Evolutionary conservation across 2,888 invertebrate species (phyloP).

Genomic region (Lottia scabra): DNA sequence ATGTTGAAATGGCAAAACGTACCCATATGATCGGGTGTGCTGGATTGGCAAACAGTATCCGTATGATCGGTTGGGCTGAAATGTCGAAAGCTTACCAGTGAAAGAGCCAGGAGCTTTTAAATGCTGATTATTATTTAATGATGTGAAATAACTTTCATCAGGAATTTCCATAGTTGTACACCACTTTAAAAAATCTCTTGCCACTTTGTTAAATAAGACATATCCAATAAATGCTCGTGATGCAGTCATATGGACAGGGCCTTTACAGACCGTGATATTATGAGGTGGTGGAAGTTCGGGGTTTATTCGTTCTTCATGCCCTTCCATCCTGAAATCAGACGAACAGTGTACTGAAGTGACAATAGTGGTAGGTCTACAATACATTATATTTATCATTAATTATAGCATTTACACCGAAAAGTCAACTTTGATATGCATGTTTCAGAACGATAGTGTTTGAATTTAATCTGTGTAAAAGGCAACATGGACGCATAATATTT

Average conservation of each 20-base stretch:
- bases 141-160: constrained; percentile 55
- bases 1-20: too few species aligned
- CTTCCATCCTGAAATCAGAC: neutral
- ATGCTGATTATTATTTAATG: constrained; percentile 51
- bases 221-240: constrained; percentile 48
- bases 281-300: neutral
- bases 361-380: too few species aligned
- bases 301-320: too few species aligned
- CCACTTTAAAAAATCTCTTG: constrained; percentile 46
- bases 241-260: constrained; percentile 48
- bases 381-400: too few species aligned
- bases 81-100: constrained; percentile 29
- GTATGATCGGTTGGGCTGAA: neutral
- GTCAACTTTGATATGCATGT: too few species aligned
- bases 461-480: too few species aligned
- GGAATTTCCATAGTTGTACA: constrained; percentile 40
- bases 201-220: constrained; percentile 34
- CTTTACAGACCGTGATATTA: constrained; percentile 31
- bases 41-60: too few species aligned
- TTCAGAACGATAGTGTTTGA: too few species aligned
- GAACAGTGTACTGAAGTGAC: too few species aligned
- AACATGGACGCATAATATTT: too few species aligned
- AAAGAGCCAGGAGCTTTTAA: constrained; percentile 50
- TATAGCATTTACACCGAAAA: too few species aligned
- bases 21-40: too few species aligned